Evolutionary conservation across 2,113 vertebrate genomes (phyloP), one percentile per base, ranked within the genome.

Genomic region (Struthio camelus): DNA sequence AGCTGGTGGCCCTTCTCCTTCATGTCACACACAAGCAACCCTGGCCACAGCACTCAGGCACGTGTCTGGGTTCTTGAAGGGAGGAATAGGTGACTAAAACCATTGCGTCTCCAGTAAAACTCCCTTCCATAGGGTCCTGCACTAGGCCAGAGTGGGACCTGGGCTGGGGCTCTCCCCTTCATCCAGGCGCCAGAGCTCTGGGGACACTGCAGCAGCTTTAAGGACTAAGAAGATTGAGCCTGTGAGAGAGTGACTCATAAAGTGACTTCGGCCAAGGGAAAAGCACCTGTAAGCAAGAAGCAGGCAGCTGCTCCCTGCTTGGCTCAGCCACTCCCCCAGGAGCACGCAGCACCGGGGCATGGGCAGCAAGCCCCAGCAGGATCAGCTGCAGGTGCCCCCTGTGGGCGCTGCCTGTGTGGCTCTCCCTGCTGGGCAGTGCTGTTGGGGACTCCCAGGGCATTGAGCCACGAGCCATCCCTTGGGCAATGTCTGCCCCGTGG

Each of bases 211-310:
- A 83, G 80, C 27, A 23, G 83, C 67, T 84, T 92, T 89, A 86
- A 20, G 14, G 40, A 53, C n/a, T 95, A 96, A 97, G 97, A 95
- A 90, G 96, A 97, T 93, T 92, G 76, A 89, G 44, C 7, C 40
- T 3, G 66, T 20, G 46, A 48, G 70, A 48, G 70, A 85, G 40
- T 12, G 4, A 71, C 20, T 70, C 62, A 34, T 10, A 58, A 53
- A 44, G 28, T 67, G 38, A 17, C 32, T 59, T 42, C 0, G 7
- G 54, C 27, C 14, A 71, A 44, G 42, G 58, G 36, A 51, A 80
- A 69, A 38, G 67, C 59, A 38, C 40, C 34, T 2, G 0, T 20
- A 48, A 71, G 72, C 64, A 88, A 72, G 42, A 8, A 2, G 22
- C 58, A 34, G 58, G 30, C 22, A 24, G 46, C 46, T 48, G 46